Evolutionary conservation across 2,797 vertebrate species (phyloP).

Genomic region (Crypturellus tataupa): DNA sequence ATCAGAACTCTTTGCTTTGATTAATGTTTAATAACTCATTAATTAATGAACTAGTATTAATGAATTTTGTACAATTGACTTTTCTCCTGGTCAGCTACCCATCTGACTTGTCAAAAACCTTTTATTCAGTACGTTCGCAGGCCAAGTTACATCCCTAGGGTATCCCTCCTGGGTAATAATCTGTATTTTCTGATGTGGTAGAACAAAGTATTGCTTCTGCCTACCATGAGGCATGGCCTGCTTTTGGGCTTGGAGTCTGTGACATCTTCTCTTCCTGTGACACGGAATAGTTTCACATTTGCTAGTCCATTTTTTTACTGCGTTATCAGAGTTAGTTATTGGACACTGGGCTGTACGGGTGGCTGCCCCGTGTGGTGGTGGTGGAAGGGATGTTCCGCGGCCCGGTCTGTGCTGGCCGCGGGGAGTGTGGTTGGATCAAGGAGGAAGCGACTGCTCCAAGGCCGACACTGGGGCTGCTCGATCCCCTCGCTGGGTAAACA

Average conservation of each 20-base stretch:
- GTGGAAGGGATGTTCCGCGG: not conserved
- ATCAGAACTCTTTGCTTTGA: not conserved
- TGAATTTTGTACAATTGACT: not conserved
- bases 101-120: not conserved
- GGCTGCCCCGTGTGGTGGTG: not conserved
- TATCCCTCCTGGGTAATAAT: not conserved
- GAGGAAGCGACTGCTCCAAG: not conserved
- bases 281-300: rapidly evolving
- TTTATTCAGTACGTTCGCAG: not conserved
- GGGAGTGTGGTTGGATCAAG: not conserved
- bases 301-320: not conserved
- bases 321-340: not conserved
- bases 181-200: not conserved
- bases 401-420: not conserved
- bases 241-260: not conserved
- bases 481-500: not conserved
- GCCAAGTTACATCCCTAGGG: no score
- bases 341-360: not conserved
- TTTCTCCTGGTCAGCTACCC: not conserved
- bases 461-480: slow-evolving; percentile 17
- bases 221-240: not conserved
- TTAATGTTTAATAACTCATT: not conserved
- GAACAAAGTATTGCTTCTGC: rapidly evolving
- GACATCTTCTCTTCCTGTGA: not conserved
- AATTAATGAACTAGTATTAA: not conserved